Evolutionary conservation across 2,888 invertebrate genomes (phyloP), one percentile per base, ranked within the genome.

Genomic region (Sinhomidia bicolor): DNA sequence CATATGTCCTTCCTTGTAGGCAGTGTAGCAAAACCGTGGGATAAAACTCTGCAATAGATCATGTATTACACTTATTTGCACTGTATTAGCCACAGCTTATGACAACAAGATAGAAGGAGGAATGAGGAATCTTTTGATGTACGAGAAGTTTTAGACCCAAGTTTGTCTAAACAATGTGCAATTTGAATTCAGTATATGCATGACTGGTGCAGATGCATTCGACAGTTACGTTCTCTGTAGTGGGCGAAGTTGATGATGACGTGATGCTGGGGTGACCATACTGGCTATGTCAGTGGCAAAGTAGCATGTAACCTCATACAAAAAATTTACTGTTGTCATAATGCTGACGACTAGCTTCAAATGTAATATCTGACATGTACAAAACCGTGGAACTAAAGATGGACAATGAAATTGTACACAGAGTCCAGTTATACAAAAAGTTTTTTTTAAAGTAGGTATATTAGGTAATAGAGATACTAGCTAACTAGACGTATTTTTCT

Each of bases 141-240:
- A 68, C 65, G 20, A 23, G 44, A 65, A 23, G 26, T 6, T n/a
- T n/a, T n/a, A 36, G 54, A 51, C 17, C 5, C 12, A 36, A 36
- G 12, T 14, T 2, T 14, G 29, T 2, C n/a, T n/a, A n/a, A 51
- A 44, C 57, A 80, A 80, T 80, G 14, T 80, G 81, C 65, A 65
- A 65, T 65, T 74, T 74, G 74, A 74, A 74, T 74, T 74, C 74
- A 81, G n/a, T n/a, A 44, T 47, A 65, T 81, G 47, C 81, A 65
- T 65, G 81, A 81, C 62, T 62, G 44, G 74, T n/a, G 20, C 47
- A 23, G 47, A 14, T 81, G 65, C 65, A 81, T 81, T 41, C 81
- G 65, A 65, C 62, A 44, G 57, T 71, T 44, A 12, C 51, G 80
- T 62, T 65, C 44, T 62, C 14, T n/a, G 41, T 47, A 23, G 47